Evolutionary conservation across 1,140 invertebrate genomes (phyloP), one percentile per base, ranked within the genome.

Genomic region (Melitaea cinxia): DNA sequence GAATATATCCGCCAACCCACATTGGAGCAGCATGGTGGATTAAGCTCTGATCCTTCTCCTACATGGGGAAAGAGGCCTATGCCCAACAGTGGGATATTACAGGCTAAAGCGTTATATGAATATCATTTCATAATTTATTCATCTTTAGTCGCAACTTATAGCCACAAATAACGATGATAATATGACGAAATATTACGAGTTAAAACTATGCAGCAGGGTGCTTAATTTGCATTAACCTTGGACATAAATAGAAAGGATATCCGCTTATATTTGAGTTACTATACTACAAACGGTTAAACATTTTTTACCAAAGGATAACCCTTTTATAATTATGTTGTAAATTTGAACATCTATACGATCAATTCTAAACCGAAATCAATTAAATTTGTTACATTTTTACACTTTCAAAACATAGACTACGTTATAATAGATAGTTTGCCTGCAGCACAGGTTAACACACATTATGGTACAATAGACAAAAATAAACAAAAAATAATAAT

Each of bases 241-340:
- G 74, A 75, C 78, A 59, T 69, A 82, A 79, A 82, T 85, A 82
- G 85, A 87, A 87, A 87, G 85, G 87, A 89, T 83, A 87, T 89
- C 87, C 87, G 83, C 80, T 83, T 80, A 70, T 74, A 77, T 73
- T 69, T 74, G 21, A 62, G 61, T 54, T 58, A 26, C 50, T 33
- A 53, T 62, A 6, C 42, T 64, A 59, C 30, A 42, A 56, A 24
- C 67, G 60, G 57, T 68, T 61, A 57, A 35, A 42, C 45, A 24
- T 58, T 56, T 60, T 54, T 33, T 5, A 4, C 52, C 2, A 21
- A 54, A 42, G n/a, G n/a, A 12, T 12, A 50, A 17, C 30, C 4
- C 15, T n/a, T 58, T 12, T 58, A 14, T 26, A 4, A 28, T 3
- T 28, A 7, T 28, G 26, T 28, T 28, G 7, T 28, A 28, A 4